Evolutionary conservation across 1,140 invertebrate genomes (phyloP), one percentile per base, ranked within the genome.

Genomic region (Cherax quadricarinatus): DNA sequence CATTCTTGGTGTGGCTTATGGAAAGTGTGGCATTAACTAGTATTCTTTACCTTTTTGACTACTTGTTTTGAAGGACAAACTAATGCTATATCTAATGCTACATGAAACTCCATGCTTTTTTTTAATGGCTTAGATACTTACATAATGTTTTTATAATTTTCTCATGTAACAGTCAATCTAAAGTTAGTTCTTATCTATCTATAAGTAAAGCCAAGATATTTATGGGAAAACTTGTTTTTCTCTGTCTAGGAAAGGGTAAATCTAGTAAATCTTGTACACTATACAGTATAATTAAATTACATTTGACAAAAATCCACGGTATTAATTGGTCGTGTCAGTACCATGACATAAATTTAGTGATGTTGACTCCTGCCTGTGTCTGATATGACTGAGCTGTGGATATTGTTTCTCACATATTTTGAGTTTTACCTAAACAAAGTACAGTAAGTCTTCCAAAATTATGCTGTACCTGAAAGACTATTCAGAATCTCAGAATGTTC

Each of bases 161-260:
- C 70, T 30, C 21, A 6, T 30, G 70, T 5, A 30, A 9, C 70
- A 21, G 7, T 30, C 70, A n/a, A 7, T 24, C 70, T 75, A 75
- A 75, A n/a, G 70, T 75, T 75, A 9, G 30, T 30, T 75, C 70
- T 75, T 75, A 75, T 75, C 70, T 75, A 75, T 75, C 70, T 30
- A 75, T 75, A 30, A n/a, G 70, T n/a, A 30, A 75, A 75, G 70
- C 70, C 70, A 30, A 7, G n/a, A 75, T 7, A 30, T 24, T 75
- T 75, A 75, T n/a, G 70, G 30, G 70, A 30, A 75, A 24, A 30
- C 21, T 30, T 75, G 30, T 41, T 30, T 30, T 30, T 21, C 21
- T 75, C 70, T 30, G 7, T 12, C 66, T 30, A 30, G 21, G 70
- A 75, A 30, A 75, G 3, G 9, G 16, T 75, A 75, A 6, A 75